Percentiles rank a stretch among this genome's conserved stretches.
These are phyloP conservation scores for Danio tinwini DNA, from an alignment of 2,797 vertebrate species.

Conservation along the genomic window DNA sequence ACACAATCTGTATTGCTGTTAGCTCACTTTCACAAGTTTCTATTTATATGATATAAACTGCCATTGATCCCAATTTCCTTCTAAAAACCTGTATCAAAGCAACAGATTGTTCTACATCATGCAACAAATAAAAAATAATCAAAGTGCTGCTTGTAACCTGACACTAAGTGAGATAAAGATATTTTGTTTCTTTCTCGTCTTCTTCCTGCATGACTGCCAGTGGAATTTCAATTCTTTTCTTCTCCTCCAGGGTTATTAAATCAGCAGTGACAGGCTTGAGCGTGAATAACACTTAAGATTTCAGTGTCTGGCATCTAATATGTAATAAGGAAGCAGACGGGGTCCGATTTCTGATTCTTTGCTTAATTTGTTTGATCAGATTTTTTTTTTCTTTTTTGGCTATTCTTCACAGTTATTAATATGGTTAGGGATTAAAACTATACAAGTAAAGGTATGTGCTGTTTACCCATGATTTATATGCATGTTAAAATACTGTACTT, in stretches of 20 bases:
- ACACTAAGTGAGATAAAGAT: conserved; percentile 37
- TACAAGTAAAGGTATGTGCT: conserved; percentile 14
- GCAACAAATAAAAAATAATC: not conserved
- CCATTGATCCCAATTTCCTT: conserved; percentile 20
- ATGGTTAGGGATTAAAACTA: conserved; percentile 40
- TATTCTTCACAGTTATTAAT: conserved; percentile 23
- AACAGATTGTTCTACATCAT: conserved; percentile 30
- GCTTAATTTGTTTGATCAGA: conserved; percentile 33
- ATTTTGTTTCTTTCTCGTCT: conserved; percentile 23
- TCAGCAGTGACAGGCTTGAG: conserved; percentile 49
- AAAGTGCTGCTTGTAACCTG: conserved; percentile 24
- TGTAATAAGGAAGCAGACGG: conserved; percentile 18
- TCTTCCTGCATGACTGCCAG: conserved; percentile 35
- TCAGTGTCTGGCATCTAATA: conserved; percentile 32
- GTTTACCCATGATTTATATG: conserved; percentile 25
- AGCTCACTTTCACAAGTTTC: not conserved
- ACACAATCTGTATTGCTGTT: not conserved
- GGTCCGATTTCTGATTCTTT: conserved; percentile 42
- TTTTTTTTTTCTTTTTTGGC: conserved; percentile 28
- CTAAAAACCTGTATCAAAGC: not conserved
- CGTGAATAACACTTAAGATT: conserved; percentile 46
- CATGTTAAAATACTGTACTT: not conserved
- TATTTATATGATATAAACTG: not conserved
- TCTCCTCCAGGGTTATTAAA: conserved; percentile 51
- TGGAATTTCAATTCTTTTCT: conserved; percentile 45